Evolutionary conservation across 2,888 invertebrate species (phyloP).

Genomic region (Perithous albicinctus): DNA sequence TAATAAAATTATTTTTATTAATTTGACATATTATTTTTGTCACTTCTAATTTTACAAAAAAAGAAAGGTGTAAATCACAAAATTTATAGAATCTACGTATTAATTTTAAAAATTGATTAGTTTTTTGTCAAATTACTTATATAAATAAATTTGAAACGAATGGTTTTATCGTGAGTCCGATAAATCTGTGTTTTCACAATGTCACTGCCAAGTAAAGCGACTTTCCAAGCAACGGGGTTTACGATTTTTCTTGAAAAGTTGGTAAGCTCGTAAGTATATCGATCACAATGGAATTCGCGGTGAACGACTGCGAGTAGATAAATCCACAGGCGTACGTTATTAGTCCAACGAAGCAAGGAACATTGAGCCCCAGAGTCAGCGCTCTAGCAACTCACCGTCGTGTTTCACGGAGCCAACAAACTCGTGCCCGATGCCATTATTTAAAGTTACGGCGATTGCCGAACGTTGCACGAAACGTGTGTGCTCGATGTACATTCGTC

Average conservation of each 20-base stretch:
- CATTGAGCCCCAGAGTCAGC: conserved; percentile 36
- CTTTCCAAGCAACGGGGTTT: conserved; percentile 16
- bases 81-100: too few species aligned
- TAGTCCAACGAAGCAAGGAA: conserved; percentile 51
- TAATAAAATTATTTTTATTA: too few species aligned
- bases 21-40: too few species aligned
- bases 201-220: conserved; percentile 21
- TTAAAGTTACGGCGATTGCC: conserved; percentile 45
- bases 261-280: conserved; percentile 9
- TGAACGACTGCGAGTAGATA: conserved; percentile 38
- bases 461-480: conserved; percentile 20
- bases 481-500: conserved; percentile 23
- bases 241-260: conserved; percentile 37
- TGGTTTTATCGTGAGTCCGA: not conserved
- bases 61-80: too few species aligned
- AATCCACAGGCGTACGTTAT: conserved; percentile 47
- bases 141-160: too few species aligned
- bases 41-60: too few species aligned
- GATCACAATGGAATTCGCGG: conserved; percentile 19
- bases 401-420: conserved; percentile 55
- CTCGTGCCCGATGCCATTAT: conserved; percentile 38
- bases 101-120: too few species aligned
- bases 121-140: too few species aligned
- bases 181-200: conserved; percentile 2
- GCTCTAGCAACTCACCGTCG: conserved; percentile 30